A percentile compares a stretch with the other conserved stretches of the same genome.
Evolutionary conservation across 2,113 vertebrate species (phyloP).

Genomic region (Amblyornis subalaris): DNA sequence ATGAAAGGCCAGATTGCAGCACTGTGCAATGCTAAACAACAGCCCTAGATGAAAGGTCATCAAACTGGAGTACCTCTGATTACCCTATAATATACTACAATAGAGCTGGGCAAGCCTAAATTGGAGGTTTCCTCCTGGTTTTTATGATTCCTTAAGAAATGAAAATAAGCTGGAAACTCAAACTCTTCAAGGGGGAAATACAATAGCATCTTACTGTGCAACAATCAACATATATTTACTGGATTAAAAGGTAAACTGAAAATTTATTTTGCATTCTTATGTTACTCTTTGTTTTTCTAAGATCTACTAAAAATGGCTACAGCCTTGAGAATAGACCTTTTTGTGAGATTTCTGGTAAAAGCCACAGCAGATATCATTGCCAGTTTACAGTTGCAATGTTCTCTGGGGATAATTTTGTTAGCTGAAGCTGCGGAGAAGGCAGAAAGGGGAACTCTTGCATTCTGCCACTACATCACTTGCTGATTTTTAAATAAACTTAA

Average conservation of each 20-base stretch:
- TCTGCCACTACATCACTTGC: neutral
- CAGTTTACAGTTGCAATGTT: neutral
- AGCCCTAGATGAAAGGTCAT: neutral
- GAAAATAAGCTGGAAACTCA: neutral
- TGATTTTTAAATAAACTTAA: neutral
- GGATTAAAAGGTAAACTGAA: neutral
- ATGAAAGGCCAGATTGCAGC: neutral
- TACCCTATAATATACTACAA: neutral
- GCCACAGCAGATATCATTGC: neutral
- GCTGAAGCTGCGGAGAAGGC: neutral
- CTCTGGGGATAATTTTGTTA: neutral
- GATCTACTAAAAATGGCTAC: neutral
- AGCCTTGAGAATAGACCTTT: neutral
- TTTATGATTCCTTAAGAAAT: neutral
- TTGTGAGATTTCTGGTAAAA: neutral
- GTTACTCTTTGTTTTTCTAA: neutral
- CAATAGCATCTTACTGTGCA: neutral
- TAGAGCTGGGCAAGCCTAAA: neutral
- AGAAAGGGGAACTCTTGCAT: neutral
- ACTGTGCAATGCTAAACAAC: neutral
- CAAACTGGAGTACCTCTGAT: neutral
- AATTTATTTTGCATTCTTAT: neutral
- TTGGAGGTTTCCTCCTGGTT: neutral
- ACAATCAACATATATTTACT: neutral
- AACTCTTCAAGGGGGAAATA: neutral